phyloP scores from a whole-genome alignment of 1,140 invertebrate genomes.

The Dryas iulia region DNA sequence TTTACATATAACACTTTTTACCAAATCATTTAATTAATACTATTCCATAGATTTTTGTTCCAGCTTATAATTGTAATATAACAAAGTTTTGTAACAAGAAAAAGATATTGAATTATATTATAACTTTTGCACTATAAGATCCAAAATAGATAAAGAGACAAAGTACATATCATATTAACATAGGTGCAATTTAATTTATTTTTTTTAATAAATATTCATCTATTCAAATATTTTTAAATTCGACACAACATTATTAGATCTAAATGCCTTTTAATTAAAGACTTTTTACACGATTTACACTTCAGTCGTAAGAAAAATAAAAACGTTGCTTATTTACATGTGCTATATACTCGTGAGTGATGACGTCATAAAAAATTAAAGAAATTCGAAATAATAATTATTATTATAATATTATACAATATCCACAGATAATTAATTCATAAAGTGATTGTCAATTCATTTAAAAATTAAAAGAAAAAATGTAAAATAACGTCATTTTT shows the following conservation, averaged over 20 bases:
- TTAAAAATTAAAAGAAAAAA: not conserved
- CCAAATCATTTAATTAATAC: too few species aligned
- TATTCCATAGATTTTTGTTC: too few species aligned
- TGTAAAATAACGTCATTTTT: not conserved
- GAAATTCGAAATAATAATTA: not conserved
- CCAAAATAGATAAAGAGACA: too few species aligned
- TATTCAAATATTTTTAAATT: slow-evolving; percentile 11
- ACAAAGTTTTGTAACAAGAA: too few species aligned
- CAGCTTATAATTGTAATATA: too few species aligned
- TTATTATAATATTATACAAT: too few species aligned
- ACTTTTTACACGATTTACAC: slow-evolving; percentile 60
- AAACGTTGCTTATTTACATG: slow-evolving; percentile 1
- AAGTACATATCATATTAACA: too few species aligned
- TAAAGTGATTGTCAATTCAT: not conserved
- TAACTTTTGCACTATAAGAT: too few species aligned
- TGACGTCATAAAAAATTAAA: not conserved
- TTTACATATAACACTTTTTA: too few species aligned
- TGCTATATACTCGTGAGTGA: not conserved
- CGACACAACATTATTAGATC: slow-evolving; percentile 48
- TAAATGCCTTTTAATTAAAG: slow-evolving; percentile 54
- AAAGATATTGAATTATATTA: too few species aligned
- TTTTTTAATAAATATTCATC: too few species aligned
- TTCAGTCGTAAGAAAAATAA: slow-evolving; percentile 63
- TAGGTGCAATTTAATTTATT: too few species aligned
- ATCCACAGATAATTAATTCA: not conserved